Percentiles rank a stretch among this genome's conserved stretches.
Conservation (phyloP, 2,888 invertebrate species). For the Incurvaria masculella region DNA sequence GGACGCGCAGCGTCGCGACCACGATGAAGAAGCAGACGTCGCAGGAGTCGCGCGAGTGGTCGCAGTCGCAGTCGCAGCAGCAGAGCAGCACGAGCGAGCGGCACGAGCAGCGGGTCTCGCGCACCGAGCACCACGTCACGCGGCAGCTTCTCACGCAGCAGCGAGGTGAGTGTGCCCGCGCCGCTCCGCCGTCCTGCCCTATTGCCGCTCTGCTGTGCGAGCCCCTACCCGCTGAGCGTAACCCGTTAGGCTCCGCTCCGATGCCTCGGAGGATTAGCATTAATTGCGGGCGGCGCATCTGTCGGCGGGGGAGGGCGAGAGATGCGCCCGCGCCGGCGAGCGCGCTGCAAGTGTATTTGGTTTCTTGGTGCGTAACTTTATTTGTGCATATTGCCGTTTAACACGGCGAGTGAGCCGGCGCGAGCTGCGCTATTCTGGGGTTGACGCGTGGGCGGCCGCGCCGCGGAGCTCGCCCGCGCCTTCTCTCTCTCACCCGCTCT, state of each 20-base stretch:
- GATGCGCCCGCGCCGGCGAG: not conserved
- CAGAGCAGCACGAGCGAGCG: slow-evolving; percentile 50
- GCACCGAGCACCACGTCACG: slow-evolving; percentile 76
- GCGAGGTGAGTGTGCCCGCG: slow-evolving; percentile 59
- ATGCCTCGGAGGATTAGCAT: not conserved
- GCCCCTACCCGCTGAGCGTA: slow-evolving; percentile 13
- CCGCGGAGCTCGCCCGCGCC: not conserved
- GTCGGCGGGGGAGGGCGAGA: not conserved
- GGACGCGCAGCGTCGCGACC: slow-evolving; percentile 21
- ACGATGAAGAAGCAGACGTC: slow-evolving; percentile 75
- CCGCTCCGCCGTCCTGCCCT: slow-evolving; percentile 11
- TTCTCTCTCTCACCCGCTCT: not conserved
- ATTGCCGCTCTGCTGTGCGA: slow-evolving; percentile 17
- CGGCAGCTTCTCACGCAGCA: slow-evolving; percentile 74
- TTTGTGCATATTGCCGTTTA: slow-evolving; percentile 47
- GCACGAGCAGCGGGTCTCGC: slow-evolving; percentile 55
- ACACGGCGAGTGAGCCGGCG: slow-evolving; percentile 30
- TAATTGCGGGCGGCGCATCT: too few species aligned
- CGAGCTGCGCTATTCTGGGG: slow-evolving; percentile 43
- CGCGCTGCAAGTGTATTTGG: slow-evolving; percentile 32
- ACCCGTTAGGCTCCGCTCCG: slow-evolving; percentile 3
- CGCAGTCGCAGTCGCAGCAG: slow-evolving; percentile 13
- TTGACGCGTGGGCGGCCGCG: slow-evolving; percentile 12
- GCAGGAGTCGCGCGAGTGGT: slow-evolving; percentile 43
- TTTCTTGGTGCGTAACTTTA: slow-evolving; percentile 28